A percentile compares a stretch with the other conserved stretches of the same genome.
Evolutionary conservation across 2,113 vertebrate genomes (phyloP).

Genomic region (Cavia aperea): DNA sequence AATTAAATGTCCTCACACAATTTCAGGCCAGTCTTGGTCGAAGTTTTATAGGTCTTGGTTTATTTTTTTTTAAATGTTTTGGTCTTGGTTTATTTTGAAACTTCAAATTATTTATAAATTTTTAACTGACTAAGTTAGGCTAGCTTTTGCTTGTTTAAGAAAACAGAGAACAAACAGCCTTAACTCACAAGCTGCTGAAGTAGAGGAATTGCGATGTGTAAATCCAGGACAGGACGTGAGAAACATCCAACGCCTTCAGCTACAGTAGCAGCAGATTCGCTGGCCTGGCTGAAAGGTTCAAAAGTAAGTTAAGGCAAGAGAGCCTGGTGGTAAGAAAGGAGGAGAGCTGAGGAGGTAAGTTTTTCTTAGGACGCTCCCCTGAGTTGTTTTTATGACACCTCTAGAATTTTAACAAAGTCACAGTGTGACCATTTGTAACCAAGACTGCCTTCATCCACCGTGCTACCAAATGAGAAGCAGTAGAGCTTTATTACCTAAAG

Average conservation of each 20-base stretch:
- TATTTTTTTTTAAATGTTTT: background rate
- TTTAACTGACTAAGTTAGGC: background rate
- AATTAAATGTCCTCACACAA: background rate
- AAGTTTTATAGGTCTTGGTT: conserved; percentile 15
- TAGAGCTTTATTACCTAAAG: background rate
- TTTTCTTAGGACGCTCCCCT: conserved; percentile 3
- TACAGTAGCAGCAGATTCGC: background rate
- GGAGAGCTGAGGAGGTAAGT: background rate
- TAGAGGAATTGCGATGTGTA: background rate
- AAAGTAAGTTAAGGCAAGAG: background rate
- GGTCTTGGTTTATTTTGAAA: conserved; percentile 38
- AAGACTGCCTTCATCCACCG: background rate
- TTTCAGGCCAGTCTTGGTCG: background rate
- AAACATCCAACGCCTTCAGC: background rate
- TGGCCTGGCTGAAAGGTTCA: background rate
- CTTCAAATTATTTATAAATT: conserved; percentile 24
- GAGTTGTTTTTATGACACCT: background rate
- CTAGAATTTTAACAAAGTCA: background rate
- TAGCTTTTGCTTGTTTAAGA: conserved; percentile 44
- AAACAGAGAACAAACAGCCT: conserved; percentile 29
- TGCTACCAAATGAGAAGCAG: background rate
- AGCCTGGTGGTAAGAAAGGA: background rate
- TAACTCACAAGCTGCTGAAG: background rate
- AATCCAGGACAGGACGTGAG: conserved; percentile 9
- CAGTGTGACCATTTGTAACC: background rate